These are phyloP conservation scores for Chymomyza caudatula DNA, from an alignment of 2,888 invertebrate species.

Conservation along the genomic window DNA sequence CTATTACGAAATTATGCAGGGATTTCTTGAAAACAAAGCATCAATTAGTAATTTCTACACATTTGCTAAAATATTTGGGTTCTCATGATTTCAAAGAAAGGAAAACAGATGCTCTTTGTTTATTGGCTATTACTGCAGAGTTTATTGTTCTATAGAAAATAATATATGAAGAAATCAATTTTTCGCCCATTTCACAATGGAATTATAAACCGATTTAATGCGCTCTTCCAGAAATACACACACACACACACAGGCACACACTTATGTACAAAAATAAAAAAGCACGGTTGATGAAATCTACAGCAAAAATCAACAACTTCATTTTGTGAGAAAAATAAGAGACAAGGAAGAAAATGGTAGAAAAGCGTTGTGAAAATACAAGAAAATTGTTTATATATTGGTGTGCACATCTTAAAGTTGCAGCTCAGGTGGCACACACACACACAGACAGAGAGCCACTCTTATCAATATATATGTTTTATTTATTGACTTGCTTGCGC, in stretches of 20 bases:
- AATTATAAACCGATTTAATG: background rate
- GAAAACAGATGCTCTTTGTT: background rate
- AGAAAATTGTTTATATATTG: background rate
- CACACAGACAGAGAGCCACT: conserved; percentile 1
- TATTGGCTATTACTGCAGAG: background rate
- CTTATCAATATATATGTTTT: conserved; percentile 44
- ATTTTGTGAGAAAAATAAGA: background rate
- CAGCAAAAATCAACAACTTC: background rate
- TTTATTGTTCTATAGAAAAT: background rate
- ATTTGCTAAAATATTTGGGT: background rate
- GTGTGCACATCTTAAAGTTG: background rate
- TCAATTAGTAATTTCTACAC: too few species aligned
- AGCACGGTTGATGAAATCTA: background rate
- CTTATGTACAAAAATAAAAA: background rate
- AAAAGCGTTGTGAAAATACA: background rate
- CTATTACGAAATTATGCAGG: too few species aligned
- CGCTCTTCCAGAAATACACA: background rate
- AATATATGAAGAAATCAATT: background rate
- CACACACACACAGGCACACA: background rate
- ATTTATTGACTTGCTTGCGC: conserved; percentile 51
- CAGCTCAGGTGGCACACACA: background rate
- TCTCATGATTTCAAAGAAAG: background rate
- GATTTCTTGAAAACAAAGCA: too few species aligned
- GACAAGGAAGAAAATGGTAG: background rate
- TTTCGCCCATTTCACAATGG: background rate